phyloP scores from a whole-genome alignment of 2,888 invertebrate genomes.

The Eilema sororculum region DNA sequence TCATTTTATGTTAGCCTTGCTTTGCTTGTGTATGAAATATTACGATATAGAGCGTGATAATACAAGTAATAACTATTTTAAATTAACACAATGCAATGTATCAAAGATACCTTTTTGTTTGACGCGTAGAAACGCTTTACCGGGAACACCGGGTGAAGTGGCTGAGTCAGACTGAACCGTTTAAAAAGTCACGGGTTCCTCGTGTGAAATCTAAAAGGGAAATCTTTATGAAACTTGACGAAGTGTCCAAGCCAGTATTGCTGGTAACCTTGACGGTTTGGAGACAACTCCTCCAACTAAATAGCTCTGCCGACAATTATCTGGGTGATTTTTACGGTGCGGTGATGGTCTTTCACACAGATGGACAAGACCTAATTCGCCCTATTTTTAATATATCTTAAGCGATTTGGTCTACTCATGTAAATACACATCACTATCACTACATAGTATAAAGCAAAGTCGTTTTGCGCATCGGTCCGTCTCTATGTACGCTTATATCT shows the following conservation, averaged over 20 bases:
- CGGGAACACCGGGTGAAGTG: background rate
- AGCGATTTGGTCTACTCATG: too few relatives aligned
- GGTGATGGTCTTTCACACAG: too few relatives aligned
- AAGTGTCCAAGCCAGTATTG: background rate
- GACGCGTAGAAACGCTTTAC: background rate
- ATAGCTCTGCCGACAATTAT: too few relatives aligned
- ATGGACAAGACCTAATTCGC: too few relatives aligned
- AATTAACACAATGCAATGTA: background rate
- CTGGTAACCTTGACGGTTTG: too few relatives aligned
- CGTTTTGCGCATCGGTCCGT: too few relatives aligned
- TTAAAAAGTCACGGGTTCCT: background rate
- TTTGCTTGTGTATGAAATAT: slow-evolving; percentile 10
- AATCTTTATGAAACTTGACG: background rate
- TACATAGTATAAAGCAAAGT: too few relatives aligned
- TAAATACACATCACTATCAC: too few relatives aligned
- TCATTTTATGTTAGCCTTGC: slow-evolving; percentile 17
- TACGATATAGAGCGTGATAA: slow-evolving; percentile 2
- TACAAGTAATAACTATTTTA: background rate
- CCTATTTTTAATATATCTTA: too few relatives aligned
- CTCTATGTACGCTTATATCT: too few relatives aligned
- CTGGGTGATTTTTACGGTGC: too few relatives aligned
- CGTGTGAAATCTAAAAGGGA: background rate
- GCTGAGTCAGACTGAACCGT: background rate
- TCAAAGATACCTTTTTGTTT: background rate
- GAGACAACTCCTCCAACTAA: too few relatives aligned